phyloP scores from a whole-genome alignment of 2,888 invertebrate genomes.

The Drosophila emarginata region DNA sequence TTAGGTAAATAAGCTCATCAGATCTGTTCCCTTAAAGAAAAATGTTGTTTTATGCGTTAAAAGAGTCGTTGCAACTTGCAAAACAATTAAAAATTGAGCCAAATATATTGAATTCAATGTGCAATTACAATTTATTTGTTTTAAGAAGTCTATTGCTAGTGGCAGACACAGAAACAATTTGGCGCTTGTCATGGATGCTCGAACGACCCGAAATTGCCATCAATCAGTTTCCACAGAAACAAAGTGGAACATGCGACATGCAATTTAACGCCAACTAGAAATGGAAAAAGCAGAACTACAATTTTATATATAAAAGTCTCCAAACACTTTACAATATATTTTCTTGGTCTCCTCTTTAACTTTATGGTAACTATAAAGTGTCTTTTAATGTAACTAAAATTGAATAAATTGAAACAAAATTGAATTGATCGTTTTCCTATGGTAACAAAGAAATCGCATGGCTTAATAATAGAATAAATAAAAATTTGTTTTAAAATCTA shows the following conservation, averaged over 20 bases:
- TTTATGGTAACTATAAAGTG: too few relatives aligned
- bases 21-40: background rate
- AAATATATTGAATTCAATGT: background rate
- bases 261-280: conserved; percentile 65
- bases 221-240: conserved; percentile 64
- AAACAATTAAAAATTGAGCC: background rate
- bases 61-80: too few relatives aligned
- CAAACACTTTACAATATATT: background rate
- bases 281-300: conserved; percentile 16
- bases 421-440: too few relatives aligned
- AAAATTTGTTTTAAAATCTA: too few relatives aligned
- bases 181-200: conserved; percentile 41
- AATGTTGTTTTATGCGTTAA: background rate
- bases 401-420: too few relatives aligned
- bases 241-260: conserved; percentile 55
- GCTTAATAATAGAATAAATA: too few relatives aligned
- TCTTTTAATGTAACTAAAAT: too few relatives aligned
- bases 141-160: background rate
- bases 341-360: too few relatives aligned
- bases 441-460: too few relatives aligned
- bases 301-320: background rate
- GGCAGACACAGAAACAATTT: conserved; percentile 39
- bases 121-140: conserved; percentile 32
- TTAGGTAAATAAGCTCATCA: conserved; percentile 53
- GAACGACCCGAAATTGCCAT: conserved; percentile 48